phyloP scores from a whole-genome alignment of 2,888 invertebrate species.

The Chymomyza procnemis region DNA sequence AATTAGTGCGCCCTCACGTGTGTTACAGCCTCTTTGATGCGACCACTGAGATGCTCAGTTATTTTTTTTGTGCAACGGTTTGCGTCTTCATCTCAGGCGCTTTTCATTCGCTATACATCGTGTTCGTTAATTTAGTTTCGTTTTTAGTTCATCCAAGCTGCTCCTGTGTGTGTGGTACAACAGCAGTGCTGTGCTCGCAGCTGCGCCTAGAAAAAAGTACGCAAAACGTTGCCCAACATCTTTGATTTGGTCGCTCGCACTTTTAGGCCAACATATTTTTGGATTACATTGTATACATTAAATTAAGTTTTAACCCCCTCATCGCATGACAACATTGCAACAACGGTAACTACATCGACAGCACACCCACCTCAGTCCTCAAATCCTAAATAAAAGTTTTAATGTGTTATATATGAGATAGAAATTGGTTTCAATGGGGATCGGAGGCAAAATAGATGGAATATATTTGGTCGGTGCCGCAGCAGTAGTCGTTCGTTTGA shows the following conservation, averaged over 20 bases:
- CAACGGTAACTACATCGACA: no score
- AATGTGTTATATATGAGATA: no score
- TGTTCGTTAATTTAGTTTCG: background rate
- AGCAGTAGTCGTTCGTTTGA: no score
- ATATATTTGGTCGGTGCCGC: no score
- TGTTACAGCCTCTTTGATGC: slow-evolving; percentile 9
- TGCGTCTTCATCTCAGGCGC: background rate
- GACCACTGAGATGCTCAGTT: slow-evolving; percentile 16
- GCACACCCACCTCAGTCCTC: no score
- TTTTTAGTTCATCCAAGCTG: background rate
- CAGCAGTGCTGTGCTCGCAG: background rate
- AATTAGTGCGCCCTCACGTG: background rate
- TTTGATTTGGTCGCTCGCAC: background rate
- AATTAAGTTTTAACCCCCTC: no score
- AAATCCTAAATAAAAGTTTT: no score
- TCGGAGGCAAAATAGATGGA: no score
- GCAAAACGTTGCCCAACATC: background rate
- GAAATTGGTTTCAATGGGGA: no score
- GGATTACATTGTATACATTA: background rate
- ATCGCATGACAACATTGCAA: no score
- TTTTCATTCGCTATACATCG: no score
- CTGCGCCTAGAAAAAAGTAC: background rate
- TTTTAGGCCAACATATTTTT: no score
- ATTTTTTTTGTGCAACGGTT: background rate
- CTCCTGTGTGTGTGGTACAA: background rate